Evolutionary conservation across 2,797 vertebrate species (phyloP).

Genomic region (Etheostoma nigrum): DNA sequence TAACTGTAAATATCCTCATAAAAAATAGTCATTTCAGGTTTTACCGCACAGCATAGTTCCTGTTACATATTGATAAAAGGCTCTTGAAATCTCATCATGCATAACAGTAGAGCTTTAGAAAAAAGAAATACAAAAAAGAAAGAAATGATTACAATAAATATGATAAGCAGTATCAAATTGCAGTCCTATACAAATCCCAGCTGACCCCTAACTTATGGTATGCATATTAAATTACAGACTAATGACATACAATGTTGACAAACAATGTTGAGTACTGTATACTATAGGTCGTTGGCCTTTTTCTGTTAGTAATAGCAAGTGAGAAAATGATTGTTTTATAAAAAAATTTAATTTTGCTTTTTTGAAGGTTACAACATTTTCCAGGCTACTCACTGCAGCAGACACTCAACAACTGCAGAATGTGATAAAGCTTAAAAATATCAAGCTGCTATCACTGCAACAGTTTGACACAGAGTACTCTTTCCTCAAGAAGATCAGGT

Average conservation of each 20-base stretch:
- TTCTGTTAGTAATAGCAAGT: neutral
- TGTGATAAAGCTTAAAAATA: conserved; percentile 34
- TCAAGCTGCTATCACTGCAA: conserved; percentile 86
- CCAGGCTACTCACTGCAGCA: conserved; percentile 87
- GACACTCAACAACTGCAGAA: conserved; percentile 81
- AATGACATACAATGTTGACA: neutral
- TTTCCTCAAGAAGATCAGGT: conserved; percentile 90
- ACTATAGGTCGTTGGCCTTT: neutral
- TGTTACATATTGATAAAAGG: neutral
- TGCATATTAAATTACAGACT: neutral
- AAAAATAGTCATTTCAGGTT: neutral
- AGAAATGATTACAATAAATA: neutral
- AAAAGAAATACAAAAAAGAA: neutral
- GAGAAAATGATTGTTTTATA: neutral
- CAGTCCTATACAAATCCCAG: neutral
- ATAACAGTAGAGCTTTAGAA: neutral
- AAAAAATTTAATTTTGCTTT: neutral
- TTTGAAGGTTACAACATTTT: conserved; percentile 92
- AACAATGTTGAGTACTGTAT: neutral
- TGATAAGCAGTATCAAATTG: neutral
- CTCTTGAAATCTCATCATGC: neutral
- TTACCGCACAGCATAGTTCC: neutral
- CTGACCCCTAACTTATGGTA: neutral
- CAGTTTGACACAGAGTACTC: conserved; percentile 93
- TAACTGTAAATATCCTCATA: neutral